Conservation (phyloP, 2,113 vertebrate genomes). For the Psittacula cyanocephala region DNA sequence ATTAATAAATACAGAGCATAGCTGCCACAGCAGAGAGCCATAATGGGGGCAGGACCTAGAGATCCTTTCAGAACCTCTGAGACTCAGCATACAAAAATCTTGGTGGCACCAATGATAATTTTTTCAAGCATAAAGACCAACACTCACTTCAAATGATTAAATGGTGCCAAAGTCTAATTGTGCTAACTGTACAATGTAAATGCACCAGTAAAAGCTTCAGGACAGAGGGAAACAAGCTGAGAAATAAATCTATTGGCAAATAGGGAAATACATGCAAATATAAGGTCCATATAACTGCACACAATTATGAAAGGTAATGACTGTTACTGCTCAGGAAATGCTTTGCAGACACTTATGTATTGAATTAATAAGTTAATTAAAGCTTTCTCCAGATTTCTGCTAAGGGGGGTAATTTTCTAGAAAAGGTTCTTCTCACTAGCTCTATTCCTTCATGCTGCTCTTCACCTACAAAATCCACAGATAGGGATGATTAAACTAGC, state of each 20-base stretch:
- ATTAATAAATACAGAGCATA: not conserved
- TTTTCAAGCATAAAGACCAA: not conserved
- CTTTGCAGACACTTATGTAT: not conserved
- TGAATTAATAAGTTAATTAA: slow-evolving; percentile 33
- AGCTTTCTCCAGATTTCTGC: not conserved
- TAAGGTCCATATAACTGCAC: not conserved
- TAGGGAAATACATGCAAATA: not conserved
- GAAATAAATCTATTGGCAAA: not conserved
- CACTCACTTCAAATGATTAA: not conserved
- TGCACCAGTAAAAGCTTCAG: not conserved
- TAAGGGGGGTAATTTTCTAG: not conserved
- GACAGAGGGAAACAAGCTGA: not conserved
- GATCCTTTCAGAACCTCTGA: not conserved
- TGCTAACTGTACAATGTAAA: not conserved
- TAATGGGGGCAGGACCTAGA: not conserved
- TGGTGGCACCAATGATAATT: accelerated
- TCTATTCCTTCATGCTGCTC: not conserved
- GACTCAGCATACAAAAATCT: not conserved
- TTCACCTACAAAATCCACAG: not conserved
- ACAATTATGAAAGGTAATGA: not conserved
- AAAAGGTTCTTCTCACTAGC: not conserved
- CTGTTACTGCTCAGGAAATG: not conserved
- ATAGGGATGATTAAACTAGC: not conserved
- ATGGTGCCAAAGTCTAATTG: not conserved
- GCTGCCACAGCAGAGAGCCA: accelerated